A percentile compares a stretch with the other conserved stretches of the same genome.
These are phyloP conservation scores for Coreoperca whiteheadi DNA, from an alignment of 2,113 vertebrate genomes.

Conservation along the genomic window DNA sequence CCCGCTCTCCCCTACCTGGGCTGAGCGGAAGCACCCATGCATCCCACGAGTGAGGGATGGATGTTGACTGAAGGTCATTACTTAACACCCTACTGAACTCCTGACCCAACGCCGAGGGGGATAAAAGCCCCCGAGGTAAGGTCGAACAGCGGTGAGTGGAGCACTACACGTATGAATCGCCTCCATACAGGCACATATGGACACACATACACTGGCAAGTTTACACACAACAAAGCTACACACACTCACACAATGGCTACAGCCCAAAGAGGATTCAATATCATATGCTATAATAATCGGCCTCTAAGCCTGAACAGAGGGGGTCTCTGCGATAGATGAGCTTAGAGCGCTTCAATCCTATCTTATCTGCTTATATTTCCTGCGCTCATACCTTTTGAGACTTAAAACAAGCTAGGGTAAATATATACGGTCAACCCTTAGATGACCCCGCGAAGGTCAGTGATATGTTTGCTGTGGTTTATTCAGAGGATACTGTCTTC, in stretches of 20 bases:
- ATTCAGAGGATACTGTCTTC: slow-evolving; percentile 6
- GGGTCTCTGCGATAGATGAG: slow-evolving; percentile 70
- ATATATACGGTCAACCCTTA: slow-evolving; percentile 51
- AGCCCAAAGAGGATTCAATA: slow-evolving; percentile 81
- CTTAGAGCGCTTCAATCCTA: slow-evolving; percentile 72
- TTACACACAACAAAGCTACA: slow-evolving; percentile 44
- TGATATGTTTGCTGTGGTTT: neutral
- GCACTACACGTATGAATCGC: slow-evolving; percentile 38
- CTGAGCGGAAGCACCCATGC: slow-evolving; percentile 64
- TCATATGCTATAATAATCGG: slow-evolving; percentile 82
- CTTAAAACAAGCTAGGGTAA: slow-evolving; percentile 68
- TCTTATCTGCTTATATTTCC: slow-evolving; percentile 77
- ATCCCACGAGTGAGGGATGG: slow-evolving; percentile 66
- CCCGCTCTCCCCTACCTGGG: slow-evolving; percentile 49
- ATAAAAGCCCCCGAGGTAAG: slow-evolving; percentile 53
- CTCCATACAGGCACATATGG: slow-evolving; percentile 18
- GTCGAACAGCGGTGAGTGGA: slow-evolving; percentile 32
- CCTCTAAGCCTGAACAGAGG: slow-evolving; percentile 72
- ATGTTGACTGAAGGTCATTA: slow-evolving; percentile 79
- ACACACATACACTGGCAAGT: slow-evolving; percentile 19
- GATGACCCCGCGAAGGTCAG: slow-evolving; percentile 22
- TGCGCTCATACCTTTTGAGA: slow-evolving; percentile 65
- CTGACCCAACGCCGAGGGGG: slow-evolving; percentile 65
- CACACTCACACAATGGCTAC: slow-evolving; percentile 63
- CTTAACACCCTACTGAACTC: slow-evolving; percentile 74